Evolutionary conservation across 2,888 invertebrate species (phyloP).

Genomic region (Molanna angustata): DNA sequence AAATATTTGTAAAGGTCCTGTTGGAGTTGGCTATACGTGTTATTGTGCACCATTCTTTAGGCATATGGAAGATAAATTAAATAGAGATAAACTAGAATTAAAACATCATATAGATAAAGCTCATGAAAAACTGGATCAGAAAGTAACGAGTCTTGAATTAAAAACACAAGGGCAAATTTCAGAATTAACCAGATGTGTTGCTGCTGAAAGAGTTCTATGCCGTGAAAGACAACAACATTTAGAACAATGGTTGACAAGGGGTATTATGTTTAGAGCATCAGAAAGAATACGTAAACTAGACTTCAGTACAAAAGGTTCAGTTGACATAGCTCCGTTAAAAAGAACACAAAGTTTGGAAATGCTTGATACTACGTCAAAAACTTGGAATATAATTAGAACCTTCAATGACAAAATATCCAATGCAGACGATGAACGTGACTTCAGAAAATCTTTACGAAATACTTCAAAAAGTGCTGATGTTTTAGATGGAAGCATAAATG

Average conservation of each 20-base stretch:
- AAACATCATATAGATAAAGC: slow-evolving; percentile 76
- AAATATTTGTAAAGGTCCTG: slow-evolving; percentile 91
- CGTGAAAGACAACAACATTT: slow-evolving; percentile 64
- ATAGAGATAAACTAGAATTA: slow-evolving; percentile 75
- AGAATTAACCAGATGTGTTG: slow-evolving; percentile 64
- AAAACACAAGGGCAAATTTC: slow-evolving; percentile 71
- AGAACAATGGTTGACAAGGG: slow-evolving; percentile 67
- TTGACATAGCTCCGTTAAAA: slow-evolving; percentile 58
- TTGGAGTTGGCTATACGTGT: slow-evolving; percentile 91
- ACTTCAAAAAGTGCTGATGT: slow-evolving; percentile 56
- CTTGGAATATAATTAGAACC: slow-evolving; percentile 48
- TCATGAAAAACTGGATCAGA: slow-evolving; percentile 74
- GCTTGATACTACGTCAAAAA: slow-evolving; percentile 52
- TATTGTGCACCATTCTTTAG: slow-evolving; percentile 91
- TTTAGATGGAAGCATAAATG: slow-evolving; percentile 35
- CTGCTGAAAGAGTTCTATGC: slow-evolving; percentile 60
- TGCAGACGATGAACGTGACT: slow-evolving; percentile 47
- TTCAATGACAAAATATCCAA: slow-evolving; percentile 47
- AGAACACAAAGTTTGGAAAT: slow-evolving; percentile 72
- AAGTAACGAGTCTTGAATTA: slow-evolving; percentile 76
- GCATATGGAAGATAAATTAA: slow-evolving; percentile 80
- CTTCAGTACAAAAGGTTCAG: slow-evolving; percentile 52
- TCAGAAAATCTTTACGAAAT: slow-evolving; percentile 43
- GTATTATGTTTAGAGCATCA: slow-evolving; percentile 59
- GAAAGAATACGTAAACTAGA: slow-evolving; percentile 50